phyloP scores from a whole-genome alignment of 2,113 vertebrate genomes.

The Malaclemys terrapin region DNA sequence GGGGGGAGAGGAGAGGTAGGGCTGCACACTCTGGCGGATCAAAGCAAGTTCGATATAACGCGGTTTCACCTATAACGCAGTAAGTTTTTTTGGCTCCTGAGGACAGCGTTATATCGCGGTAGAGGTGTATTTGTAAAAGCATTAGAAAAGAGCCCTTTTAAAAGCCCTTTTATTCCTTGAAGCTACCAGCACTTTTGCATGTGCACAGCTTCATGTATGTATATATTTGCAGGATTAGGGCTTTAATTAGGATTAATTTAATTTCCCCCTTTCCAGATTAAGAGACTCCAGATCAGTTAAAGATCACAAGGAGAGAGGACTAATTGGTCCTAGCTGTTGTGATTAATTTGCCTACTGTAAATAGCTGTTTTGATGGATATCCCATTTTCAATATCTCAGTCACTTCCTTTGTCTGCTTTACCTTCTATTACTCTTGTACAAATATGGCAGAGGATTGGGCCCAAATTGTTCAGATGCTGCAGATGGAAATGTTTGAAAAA shows the following conservation, averaged over 20 bases:
- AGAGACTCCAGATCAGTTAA: conserved; percentile 50
- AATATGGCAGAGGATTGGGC: neutral
- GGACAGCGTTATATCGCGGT: too few relatives aligned
- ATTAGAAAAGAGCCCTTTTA: conserved; percentile 3
- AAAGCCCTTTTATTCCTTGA: conserved; percentile 21
- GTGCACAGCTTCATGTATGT: conserved; percentile 12
- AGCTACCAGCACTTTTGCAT: conserved; percentile 47
- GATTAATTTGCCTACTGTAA: conserved; percentile 36
- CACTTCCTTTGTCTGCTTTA: neutral
- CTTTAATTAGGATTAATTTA: conserved; percentile 53
- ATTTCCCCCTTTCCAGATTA: conserved; percentile 29
- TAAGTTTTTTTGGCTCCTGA: too few relatives aligned
- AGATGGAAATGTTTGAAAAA: neutral
- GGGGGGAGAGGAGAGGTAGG: too few relatives aligned
- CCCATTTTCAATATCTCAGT: neutral
- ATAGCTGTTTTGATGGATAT: conserved; percentile 3
- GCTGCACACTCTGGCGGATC: too few relatives aligned
- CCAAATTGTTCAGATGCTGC: neutral
- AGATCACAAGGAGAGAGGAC: conserved; percentile 37
- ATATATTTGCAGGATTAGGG: conserved; percentile 36
- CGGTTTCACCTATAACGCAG: too few relatives aligned
- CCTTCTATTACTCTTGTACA: neutral
- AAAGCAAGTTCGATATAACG: too few relatives aligned
- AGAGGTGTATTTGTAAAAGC: neutral
- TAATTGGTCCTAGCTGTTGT: conserved; percentile 8